These are phyloP conservation scores for Clostera curtula DNA, from an alignment of 2,888 invertebrate species.

Conservation along the genomic window DNA sequence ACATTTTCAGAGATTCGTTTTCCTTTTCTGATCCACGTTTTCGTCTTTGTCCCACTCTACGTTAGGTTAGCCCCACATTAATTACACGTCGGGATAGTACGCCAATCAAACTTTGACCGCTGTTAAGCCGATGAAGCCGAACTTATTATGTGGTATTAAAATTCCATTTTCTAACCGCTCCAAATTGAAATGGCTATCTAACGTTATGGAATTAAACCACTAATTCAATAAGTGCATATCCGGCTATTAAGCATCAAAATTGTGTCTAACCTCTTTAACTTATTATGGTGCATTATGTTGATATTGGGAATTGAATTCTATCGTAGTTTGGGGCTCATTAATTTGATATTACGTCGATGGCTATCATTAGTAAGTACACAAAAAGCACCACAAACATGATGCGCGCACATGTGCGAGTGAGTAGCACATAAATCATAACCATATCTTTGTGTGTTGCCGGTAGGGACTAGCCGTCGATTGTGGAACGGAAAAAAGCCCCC, in stretches of 20 bases:
- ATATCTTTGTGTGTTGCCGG: conserved; percentile 59
- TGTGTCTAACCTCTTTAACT: conserved; percentile 16
- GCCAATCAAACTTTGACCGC: conserved; percentile 73
- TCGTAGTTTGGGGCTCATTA: conserved; percentile 44
- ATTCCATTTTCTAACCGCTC: conserved; percentile 59
- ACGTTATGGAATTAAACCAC: conserved; percentile 32
- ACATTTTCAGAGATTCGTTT: conserved; percentile 41
- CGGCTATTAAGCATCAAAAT: conserved; percentile 18
- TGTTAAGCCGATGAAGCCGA: conserved; percentile 64
- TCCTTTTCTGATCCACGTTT: conserved; percentile 35
- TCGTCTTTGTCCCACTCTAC: conserved; percentile 41
- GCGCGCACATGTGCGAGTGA: conserved; percentile 64
- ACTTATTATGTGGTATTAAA: conserved; percentile 72
- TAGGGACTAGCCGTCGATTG: conserved; percentile 60
- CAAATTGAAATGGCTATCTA: conserved; percentile 54
- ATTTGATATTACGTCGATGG: conserved; percentile 34
- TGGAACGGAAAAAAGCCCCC: conserved; percentile 67
- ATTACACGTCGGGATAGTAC: conserved; percentile 66
- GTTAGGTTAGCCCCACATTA: conserved; percentile 59
- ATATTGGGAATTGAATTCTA: conserved; percentile 31
- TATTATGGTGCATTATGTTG: conserved; percentile 25
- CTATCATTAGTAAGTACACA: conserved; percentile 50
- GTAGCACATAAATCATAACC: conserved; percentile 66
- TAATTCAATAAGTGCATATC: conserved; percentile 37
- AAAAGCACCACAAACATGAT: conserved; percentile 52